Evolutionary conservation across 2,113 vertebrate species (phyloP).

Genomic region (Meles meles): DNA sequence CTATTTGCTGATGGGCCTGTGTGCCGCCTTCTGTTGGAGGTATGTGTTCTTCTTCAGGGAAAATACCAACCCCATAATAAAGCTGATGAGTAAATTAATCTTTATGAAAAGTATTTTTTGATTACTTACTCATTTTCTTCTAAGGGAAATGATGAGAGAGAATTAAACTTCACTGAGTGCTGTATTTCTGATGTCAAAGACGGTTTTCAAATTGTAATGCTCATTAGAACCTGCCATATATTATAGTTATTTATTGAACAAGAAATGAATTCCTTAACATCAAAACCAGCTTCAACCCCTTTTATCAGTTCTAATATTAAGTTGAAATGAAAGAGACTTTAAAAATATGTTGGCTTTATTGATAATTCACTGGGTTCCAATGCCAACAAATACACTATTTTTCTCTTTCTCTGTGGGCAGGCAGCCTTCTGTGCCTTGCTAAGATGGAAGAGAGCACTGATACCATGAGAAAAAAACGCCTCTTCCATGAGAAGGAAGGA

Average conservation of each 20-base stretch:
- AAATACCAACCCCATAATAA: constrained; percentile 17
- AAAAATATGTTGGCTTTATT: neutral
- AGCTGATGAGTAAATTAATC: constrained; percentile 46
- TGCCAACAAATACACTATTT: neutral
- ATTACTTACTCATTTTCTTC: constrained; percentile 55
- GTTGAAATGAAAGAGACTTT: constrained; percentile 9
- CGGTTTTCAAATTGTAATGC: constrained; percentile 14
- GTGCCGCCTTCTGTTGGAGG: neutral
- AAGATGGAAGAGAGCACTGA: neutral
- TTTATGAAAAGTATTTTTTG: constrained; percentile 59
- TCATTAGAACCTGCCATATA: neutral
- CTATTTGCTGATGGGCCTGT: neutral
- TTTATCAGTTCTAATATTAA: neutral
- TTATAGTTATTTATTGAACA: neutral
- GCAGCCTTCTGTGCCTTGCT: neutral
- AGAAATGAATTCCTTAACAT: neutral
- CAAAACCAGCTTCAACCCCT: neutral
- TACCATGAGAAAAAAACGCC: neutral
- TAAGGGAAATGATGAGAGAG: constrained; percentile 52
- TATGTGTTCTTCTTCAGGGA: neutral
- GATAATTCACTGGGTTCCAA: neutral
- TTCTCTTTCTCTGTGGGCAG: neutral
- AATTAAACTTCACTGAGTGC: constrained; percentile 18
- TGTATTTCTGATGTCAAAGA: constrained; percentile 40
- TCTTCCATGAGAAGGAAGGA: neutral